Evolutionary conservation across 2,888 invertebrate genomes (phyloP), one percentile per base, ranked within the genome.

Genomic region (Philhelius pedissequus): DNA sequence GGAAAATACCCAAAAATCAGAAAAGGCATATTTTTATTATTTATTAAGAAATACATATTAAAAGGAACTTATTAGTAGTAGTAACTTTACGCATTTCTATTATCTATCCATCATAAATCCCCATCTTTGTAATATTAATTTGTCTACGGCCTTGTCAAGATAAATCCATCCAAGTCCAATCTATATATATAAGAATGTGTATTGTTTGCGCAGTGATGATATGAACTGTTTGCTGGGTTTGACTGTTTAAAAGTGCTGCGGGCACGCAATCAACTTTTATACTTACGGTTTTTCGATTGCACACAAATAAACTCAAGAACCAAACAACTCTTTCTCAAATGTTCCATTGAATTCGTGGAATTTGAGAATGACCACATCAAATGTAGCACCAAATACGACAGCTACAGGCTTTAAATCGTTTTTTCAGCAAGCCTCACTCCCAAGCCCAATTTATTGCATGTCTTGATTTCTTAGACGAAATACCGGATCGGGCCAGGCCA

Each of bases 251-350:
- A 11, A 27, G 18, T 18, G 20, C 20, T 64, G 18, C 30, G 2
- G 18, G 43, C 40, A 64, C 32, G 71, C 38, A 71, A 71, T 82
- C 77, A 82, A 62, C 56, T 82, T 81, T 71, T 52, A 66, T 52
- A 73, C 78, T 82, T 82, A 62, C 77, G 82, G 60, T 77, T 64
- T 52, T 43, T 43, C 18, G 4, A 60, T 22, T 18, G 30, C 48
- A 30, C 30, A 30, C 48, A 74, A 40, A 25, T 22, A 25, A 22
- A 60, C 22, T 22, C 9, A 52, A 11, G 15, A 64, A 22, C 30
- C 9, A 20, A 48, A 35, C 22, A 71, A 32, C 25, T 40, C 20
- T 22, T n/a, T n/a, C 1, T 25, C n/a, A n/a, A 27, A 6, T 18
- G 27, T 9, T 43, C 60, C 69, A 60, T 45, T 56, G 45, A 48